A percentile compares a stretch with the other conserved stretches of the same genome.
These are phyloP conservation scores for Atrichornis clamosus DNA, from an alignment of 2,113 vertebrate genomes.

Conservation along the genomic window DNA sequence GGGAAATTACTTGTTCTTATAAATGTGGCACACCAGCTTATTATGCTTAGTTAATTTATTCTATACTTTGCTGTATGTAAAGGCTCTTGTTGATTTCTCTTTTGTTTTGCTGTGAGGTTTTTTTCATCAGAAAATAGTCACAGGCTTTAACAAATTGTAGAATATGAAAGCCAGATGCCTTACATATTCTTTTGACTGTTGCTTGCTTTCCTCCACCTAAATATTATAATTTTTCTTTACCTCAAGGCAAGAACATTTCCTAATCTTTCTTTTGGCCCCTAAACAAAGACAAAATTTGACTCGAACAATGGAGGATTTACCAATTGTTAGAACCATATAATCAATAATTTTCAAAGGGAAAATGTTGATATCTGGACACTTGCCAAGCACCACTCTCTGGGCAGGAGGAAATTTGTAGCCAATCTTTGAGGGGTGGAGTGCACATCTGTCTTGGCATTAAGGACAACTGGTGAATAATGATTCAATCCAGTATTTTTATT, in stretches of 20 bases:
- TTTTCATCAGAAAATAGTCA: background rate
- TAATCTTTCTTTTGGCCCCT: background rate
- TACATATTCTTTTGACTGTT: background rate
- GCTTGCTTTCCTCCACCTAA: background rate
- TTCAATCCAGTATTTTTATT: background rate
- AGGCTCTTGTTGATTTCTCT: background rate
- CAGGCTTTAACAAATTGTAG: background rate
- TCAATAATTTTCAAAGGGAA: slow-evolving; percentile 24
- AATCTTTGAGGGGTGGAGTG: background rate
- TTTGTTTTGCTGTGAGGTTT: background rate
- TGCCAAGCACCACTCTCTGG: background rate
- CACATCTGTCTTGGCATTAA: background rate
- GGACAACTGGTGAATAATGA: background rate
- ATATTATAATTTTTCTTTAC: background rate
- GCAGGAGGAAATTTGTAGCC: background rate
- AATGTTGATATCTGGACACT: background rate
- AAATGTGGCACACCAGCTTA: background rate
- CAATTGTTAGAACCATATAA: background rate
- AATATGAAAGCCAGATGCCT: slow-evolving; percentile 22
- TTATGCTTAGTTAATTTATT: background rate
- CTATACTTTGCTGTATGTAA: background rate
- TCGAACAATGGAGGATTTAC: background rate
- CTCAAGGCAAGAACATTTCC: background rate
- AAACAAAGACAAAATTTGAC: slow-evolving; percentile 7
- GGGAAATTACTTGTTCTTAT: background rate